A percentile compares a stretch with the other conserved stretches of the same genome.
Evolutionary conservation across 2,113 vertebrate species (phyloP).

Genomic region (Thunnus maccoyii): DNA sequence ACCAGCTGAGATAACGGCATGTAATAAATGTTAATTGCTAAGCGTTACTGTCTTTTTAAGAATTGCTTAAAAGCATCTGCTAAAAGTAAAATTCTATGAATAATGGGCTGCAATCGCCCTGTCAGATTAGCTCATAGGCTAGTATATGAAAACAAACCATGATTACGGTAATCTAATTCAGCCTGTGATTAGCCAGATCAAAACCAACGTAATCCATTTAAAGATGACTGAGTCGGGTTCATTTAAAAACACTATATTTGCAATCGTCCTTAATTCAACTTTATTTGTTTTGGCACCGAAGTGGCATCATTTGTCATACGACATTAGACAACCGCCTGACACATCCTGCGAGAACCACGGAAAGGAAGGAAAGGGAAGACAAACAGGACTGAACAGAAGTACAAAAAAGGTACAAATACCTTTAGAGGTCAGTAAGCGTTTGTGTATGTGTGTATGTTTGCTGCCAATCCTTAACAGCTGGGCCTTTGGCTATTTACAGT

Average conservation of each 20-base stretch:
- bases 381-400: slow-evolving; percentile 21
- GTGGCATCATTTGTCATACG: slow-evolving; percentile 32
- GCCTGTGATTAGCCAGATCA: slow-evolving; percentile 40
- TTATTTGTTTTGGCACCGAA: slow-evolving; percentile 33
- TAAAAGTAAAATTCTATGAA: slow-evolving; percentile 15
- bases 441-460: slow-evolving; percentile 20
- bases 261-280: slow-evolving; percentile 41
- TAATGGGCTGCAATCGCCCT: slow-evolving; percentile 24
- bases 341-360: slow-evolving; percentile 1
- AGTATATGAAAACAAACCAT: slow-evolving; percentile 43
- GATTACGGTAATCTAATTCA: slow-evolving; percentile 55
- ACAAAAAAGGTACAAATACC: slow-evolving; percentile 21
- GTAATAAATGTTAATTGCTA: slow-evolving; percentile 3
- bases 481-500: slow-evolving; percentile 65
- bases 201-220: slow-evolving; percentile 49
- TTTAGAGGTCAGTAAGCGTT: slow-evolving; percentile 62
- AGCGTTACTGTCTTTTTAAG: neutral
- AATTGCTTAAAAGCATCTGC: slow-evolving; percentile 2
- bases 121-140: slow-evolving; percentile 15
- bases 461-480: slow-evolving; percentile 24
- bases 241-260: slow-evolving; percentile 47
- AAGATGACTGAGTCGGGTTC: slow-evolving; percentile 39
- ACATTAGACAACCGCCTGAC: neutral
- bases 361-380: neutral
- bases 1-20: neutral